Evolutionary conservation across 2,113 vertebrate genomes (phyloP).

Genomic region (Rhinogobius similis): DNA sequence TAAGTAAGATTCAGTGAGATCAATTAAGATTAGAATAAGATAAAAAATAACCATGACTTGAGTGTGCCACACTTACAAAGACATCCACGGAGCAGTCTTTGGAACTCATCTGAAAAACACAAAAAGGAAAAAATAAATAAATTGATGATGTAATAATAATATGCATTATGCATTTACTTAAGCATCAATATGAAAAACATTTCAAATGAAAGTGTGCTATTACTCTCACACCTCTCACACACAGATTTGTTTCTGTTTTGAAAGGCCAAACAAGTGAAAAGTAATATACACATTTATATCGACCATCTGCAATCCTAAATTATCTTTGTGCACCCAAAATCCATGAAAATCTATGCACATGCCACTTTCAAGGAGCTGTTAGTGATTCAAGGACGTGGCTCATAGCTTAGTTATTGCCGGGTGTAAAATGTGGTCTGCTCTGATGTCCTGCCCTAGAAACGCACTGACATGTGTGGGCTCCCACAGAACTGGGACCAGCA

Average conservation of each 20-base stretch:
- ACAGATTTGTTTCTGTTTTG: not conserved
- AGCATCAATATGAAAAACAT: not conserved
- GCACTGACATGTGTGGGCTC: constrained; percentile 26
- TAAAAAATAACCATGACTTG: not conserved
- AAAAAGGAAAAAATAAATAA: constrained; percentile 23
- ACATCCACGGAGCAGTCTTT: constrained; percentile 34
- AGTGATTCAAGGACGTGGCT: not conserved
- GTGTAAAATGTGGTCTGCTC: constrained; percentile 20
- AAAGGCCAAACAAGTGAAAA: not conserved
- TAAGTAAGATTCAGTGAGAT: too few species aligned
- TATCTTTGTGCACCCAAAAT: not conserved
- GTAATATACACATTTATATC: not conserved
- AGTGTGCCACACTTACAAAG: constrained; percentile 54
- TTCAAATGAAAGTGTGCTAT: not conserved
- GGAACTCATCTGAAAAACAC: constrained; percentile 46
- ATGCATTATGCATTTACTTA: not conserved
- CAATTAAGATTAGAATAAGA: too few species aligned
- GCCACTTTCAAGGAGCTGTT: not conserved
- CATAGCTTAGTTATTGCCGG: constrained; percentile 22
- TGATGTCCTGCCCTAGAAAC: constrained; percentile 52
- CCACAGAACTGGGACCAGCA: constrained; percentile 39
- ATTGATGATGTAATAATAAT: not conserved
- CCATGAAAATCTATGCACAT: not conserved
- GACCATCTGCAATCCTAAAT: constrained; percentile 3
- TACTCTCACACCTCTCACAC: not conserved